Evolutionary conservation across 2,797 vertebrate species (phyloP), one percentile per base, ranked within the genome.

Genomic region (Liasis olivaceus): DNA sequence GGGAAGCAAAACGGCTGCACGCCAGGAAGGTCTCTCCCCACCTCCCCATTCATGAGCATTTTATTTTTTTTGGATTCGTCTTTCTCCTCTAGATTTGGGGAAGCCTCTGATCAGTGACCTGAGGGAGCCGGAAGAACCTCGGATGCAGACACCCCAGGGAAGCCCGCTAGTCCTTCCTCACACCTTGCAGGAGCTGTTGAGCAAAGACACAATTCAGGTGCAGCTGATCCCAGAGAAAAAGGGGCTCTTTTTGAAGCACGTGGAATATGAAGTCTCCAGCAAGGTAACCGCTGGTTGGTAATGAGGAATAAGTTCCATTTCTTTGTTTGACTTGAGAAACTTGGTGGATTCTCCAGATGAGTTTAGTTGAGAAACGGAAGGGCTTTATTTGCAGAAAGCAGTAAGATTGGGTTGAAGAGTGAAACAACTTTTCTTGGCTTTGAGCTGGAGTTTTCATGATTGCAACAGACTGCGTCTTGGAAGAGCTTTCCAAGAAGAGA

Each of bases 161-260:
- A 98, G 98, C 94, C 98, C 97, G 5, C 97, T 99, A 95, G 97
- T 98, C 84, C 95, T 99, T 92, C 95, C 98, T 31, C 97, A 98
- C 95, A 99, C 98, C n/a, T 97, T 99, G 88, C 98, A 98, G 93
- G 98, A 98, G 91, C 98, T 99, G 92, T 97, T 99, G 98, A 97
- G 97, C 95, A 97, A 97, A 69, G 99, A 99, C 91, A 97, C 97
- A 0, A 98, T 99, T 94, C 98, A 98, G 95, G 98, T 99, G 97
- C 99, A 99, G 96, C 98, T 99, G 92, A 99, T 99, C 91, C 99
- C 99, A 0, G 99, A 99, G 98, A 99, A 99, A 98, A 99, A 99
- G 94, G 99, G 99, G 26, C 98, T 99, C 94, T 99, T 99, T 94
- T 98, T 99, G 88, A 99, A 99, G 97, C 99, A 99, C 42, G 99